Base-by-base conservation (phyloP, 2,113 vertebrate genomes). In the Alexandromys fortis region DNA sequence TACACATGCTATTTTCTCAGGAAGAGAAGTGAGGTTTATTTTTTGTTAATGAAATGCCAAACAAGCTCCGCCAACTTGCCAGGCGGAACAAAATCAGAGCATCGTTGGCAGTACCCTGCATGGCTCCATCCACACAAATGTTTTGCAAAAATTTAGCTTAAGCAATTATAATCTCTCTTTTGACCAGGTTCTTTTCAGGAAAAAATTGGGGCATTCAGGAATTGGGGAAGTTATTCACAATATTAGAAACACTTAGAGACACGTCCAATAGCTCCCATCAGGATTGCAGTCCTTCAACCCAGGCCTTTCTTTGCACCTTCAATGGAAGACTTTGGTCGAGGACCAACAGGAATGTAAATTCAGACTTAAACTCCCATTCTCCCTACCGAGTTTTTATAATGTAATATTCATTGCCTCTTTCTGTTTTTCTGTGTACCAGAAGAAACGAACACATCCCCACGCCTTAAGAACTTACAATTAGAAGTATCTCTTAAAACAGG, bases 1-100 rank as follows among this genome's bases (percentile, higher is more conserved):
- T 94, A 75, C 68, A 91, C 45, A 94, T 97, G 89, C 91, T 95
- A 70, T 97, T 97, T 97, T 96, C 91, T 91, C 86, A 96, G 91
- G 76, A 73, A 95, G 81, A 95, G 87, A 86, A 97, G 35, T 92
- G 63, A 95, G 55, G 73, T 96, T 96, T 96, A 92, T 94, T 96
- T 97, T 97, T 96, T 97, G 96, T 96, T 96, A 96, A 97, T 95
- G 94, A 97, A 97, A 95, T 97, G 96, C 92, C 96, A 97, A 92
- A 95, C 61, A 97, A 92, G 35, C 94, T 21, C 72, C 95, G 94
- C 91, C 96, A 92, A 91, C 78, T 94, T 94, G 90, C 86, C 21
- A 49, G 89, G 92, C 96, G 85, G 91, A 95, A 86, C 92, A 85
- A 97, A 95, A 95, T 67, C 76, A 87, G 92, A 94, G 24, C 89